Evolutionary conservation across 2,888 invertebrate species (phyloP).

Genomic region (Rhagonycha lutea): DNA sequence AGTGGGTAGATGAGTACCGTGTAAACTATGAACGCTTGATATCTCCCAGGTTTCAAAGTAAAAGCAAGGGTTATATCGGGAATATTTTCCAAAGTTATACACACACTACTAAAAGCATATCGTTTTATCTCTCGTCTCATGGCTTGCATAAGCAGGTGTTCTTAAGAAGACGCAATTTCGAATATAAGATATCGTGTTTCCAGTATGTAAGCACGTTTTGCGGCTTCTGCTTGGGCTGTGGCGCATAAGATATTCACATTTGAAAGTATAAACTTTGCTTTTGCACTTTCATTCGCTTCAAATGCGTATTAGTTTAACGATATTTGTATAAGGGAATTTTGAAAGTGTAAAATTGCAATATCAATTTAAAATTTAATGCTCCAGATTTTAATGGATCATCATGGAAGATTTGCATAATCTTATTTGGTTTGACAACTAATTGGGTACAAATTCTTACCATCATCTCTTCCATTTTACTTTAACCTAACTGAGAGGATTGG

Average conservation of each 20-base stretch:
- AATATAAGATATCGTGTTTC: conserved; percentile 43
- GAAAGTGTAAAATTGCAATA: conserved; percentile 39
- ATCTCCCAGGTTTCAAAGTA: conserved; percentile 6
- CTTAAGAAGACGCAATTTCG: conserved; percentile 32
- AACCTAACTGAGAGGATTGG: no score
- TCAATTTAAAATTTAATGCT: conserved; percentile 33
- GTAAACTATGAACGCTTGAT: not conserved
- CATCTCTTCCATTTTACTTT: no score
- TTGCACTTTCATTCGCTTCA: conserved; percentile 27
- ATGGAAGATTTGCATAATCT: not conserved
- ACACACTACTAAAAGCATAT: conserved; percentile 24
- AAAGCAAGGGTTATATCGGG: conserved; percentile 17
- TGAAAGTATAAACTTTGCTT: conserved; percentile 47
- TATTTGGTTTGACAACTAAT: not conserved
- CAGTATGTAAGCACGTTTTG: conserved; percentile 43
- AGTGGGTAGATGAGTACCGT: not conserved
- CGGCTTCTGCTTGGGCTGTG: conserved; percentile 41
- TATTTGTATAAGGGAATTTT: conserved; percentile 19
- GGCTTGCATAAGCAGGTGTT: conserved; percentile 33
- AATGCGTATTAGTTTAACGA: conserved; percentile 36
- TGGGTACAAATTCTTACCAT: no score
- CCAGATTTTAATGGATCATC: not conserved
- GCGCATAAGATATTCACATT: conserved; percentile 48
- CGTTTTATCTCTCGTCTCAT: conserved; percentile 23
- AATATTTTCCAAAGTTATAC: conserved; percentile 23